Conservation (phyloP, 2,113 vertebrate genomes). For the Ailuropoda melanoleuca region DNA sequence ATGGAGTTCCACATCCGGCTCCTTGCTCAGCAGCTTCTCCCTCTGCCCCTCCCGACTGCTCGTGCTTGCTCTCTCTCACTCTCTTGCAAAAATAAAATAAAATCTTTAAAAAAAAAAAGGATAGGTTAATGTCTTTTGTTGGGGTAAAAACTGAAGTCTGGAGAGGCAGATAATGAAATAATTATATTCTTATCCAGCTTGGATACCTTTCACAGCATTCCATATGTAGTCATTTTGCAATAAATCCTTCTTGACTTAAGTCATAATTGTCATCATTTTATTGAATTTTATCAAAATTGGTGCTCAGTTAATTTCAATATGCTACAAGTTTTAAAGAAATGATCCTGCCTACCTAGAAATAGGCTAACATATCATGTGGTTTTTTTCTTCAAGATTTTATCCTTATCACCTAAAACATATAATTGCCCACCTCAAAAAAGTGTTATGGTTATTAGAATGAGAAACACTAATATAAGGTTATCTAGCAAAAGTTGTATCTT, state of each 20-base stretch:
- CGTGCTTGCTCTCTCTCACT: no score
- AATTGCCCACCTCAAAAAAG: not conserved
- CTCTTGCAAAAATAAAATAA: no score
- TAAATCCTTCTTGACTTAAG: not conserved
- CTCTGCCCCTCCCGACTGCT: no score
- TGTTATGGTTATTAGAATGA: not conserved
- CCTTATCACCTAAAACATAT: not conserved
- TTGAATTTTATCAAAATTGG: not conserved
- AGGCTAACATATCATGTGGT: not conserved
- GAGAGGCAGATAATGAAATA: not conserved
- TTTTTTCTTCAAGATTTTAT: not conserved
- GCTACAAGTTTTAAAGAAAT: constrained; percentile 12
- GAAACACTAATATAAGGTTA: not conserved
- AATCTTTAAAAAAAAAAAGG: not conserved
- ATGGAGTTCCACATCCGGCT: no score
- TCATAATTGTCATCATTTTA: not conserved
- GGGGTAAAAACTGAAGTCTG: not conserved
- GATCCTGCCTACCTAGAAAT: not conserved
- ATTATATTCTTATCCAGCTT: not conserved
- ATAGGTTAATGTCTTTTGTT: not conserved
- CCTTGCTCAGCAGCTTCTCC: no score
- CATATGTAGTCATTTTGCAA: not conserved
- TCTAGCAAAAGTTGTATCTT: not conserved
- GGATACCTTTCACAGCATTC: not conserved
- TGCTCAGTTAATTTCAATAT: not conserved